Base-by-base conservation (phyloP, 2,797 vertebrate genomes). In the Tarsius wallacei region DNA sequence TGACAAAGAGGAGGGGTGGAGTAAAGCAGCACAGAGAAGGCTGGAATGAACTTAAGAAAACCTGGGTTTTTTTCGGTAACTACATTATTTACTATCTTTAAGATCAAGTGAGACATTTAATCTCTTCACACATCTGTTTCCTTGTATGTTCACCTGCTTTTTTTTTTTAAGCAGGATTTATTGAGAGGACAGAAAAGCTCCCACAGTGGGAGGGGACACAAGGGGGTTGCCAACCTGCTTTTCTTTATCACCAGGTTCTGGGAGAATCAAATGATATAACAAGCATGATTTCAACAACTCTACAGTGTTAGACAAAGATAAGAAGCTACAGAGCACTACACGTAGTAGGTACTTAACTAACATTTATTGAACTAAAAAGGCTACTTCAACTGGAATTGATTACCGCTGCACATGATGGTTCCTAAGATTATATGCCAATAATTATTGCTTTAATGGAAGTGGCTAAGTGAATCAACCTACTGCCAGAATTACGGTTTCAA, bases 401-500 rank as follows among this genome's bases (percentile, higher is more conserved):
- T 87, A 93, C 47, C 28, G 26, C 55, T 55, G 7, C n/a, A 42
- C n/a, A 10, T 64, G 66, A 84, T 78, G 66, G 94, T 74, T 85
- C 31, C 47, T 96, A 74, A 63, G 28, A 89, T 93, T 63, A 68
- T 77, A 49, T 81, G 87, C 93, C 96, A 81, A 49, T 96, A 91
- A 95, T 97, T 95, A 93, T 73, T 78, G 66, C 80, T 96, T 92
- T 94, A 89, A 96, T 95, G 83, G 47, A 96, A 94, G 63, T 82
- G 17, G 74, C 81, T 96, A 84, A 94, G 94, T 84, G 96, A 93
- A 89, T 86, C 83, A 96, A 87, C 74, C 74, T 95, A 28, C 73
- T 97, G 86, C 96, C 94, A 87, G 89, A 87, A 78, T 94, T 96
- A 90, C 63, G 64, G 82, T 70, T 91, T 78, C 93, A 97, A 87